Conservation (phyloP, 2,113 vertebrate genomes). For the Stercorarius parasiticus region DNA sequence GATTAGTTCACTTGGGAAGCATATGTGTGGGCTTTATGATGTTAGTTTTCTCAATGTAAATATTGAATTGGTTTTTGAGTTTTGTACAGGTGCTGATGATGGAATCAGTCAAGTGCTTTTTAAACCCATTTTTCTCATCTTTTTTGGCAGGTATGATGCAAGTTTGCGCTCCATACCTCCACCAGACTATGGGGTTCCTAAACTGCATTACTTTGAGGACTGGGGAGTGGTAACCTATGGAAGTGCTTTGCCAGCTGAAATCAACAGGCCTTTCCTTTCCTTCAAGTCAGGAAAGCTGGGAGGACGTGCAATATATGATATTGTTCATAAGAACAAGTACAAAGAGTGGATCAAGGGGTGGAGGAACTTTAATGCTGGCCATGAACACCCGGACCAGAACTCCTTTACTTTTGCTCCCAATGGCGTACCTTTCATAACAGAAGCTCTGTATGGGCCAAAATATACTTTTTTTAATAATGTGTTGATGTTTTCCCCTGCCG, state of each 20-base stretch:
- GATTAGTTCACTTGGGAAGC: neutral
- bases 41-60: neutral
- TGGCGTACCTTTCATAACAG: conserved; percentile 92
- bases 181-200: conserved; percentile 84
- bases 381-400: conserved; percentile 97
- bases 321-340: conserved; percentile 93
- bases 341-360: conserved; percentile 95
- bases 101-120: neutral
- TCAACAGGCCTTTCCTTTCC: conserved; percentile 90
- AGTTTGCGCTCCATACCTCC: conserved; percentile 83
- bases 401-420: conserved; percentile 95
- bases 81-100: neutral
- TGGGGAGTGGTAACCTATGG: conserved; percentile 98
- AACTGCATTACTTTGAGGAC: conserved; percentile 93
- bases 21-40: neutral
- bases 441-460: conserved; percentile 96
- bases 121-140: neutral
- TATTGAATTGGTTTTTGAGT: rapidly evolving
- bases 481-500: conserved; percentile 85
- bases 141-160: conserved; percentile 88
- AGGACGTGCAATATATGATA: conserved; percentile 95
- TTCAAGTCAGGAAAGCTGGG: conserved; percentile 98
- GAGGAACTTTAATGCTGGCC: conserved; percentile 96
- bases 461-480: conserved; percentile 94
- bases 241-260: conserved; percentile 83